Conservation (phyloP, 2,888 invertebrate genomes). For the Cephus pygmeus region DNA sequence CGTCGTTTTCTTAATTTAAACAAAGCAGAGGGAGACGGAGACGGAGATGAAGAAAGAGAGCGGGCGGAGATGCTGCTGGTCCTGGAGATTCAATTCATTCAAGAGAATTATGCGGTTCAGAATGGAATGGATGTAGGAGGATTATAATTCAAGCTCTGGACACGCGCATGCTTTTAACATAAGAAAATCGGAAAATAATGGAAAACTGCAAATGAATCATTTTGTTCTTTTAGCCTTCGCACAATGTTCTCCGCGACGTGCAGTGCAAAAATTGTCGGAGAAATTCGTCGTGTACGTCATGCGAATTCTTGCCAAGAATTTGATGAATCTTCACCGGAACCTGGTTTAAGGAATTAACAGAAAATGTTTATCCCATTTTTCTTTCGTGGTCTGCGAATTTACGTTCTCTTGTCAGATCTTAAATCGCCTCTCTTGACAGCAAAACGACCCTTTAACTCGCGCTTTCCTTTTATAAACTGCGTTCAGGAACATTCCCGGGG, state of each 20-base stretch:
- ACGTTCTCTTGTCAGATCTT: too few relatives aligned
- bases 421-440: too few relatives aligned
- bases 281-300: not conserved
- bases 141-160: not conserved
- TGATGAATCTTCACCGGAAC: not conserved
- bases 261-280: not conserved
- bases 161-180: not conserved
- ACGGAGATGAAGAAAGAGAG: not conserved
- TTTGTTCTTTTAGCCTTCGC: not conserved
- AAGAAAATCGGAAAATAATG: not conserved
- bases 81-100: not conserved
- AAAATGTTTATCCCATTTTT: not conserved
- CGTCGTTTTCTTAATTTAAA: not conserved
- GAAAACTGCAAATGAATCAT: not conserved
- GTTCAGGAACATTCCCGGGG: too few relatives aligned
- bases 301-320: not conserved
- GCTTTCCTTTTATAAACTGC: too few relatives aligned
- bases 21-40: not conserved
- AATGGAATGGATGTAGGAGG: not conserved
- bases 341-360: not conserved
- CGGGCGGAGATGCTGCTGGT: not conserved
- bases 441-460: too few relatives aligned
- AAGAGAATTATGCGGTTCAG: conserved; percentile 8
- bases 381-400: not conserved
- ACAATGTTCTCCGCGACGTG: not conserved